Conservation (phyloP, 2,888 invertebrate species). For the Rotaria socialis region DNA sequence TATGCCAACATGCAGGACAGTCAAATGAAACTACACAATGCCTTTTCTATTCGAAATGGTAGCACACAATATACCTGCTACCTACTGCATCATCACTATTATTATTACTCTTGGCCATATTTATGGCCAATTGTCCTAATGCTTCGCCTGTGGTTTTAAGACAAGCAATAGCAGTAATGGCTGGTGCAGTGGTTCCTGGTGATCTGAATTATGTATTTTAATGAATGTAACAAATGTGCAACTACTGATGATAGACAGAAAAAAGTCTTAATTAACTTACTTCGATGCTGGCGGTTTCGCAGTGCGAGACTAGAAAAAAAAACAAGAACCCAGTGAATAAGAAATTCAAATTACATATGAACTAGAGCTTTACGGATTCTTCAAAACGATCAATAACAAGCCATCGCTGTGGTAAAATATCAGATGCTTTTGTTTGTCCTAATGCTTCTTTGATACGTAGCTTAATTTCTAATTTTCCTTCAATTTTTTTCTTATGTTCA, state of each 20-base stretch:
- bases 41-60: background rate
- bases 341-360: background rate
- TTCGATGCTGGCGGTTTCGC: background rate
- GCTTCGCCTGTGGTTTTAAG: background rate
- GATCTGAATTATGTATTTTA: background rate
- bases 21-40: background rate
- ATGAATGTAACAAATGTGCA: background rate
- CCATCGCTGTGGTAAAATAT: constrained; percentile 74
- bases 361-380: background rate
- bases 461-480: constrained; percentile 83
- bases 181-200: background rate
- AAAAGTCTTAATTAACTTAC: background rate
- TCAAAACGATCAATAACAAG: constrained; percentile 68
- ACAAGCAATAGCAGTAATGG: background rate
- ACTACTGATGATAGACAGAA: background rate
- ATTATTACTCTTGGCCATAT: background rate
- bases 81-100: background rate
- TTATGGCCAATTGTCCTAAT: background rate
- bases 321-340: background rate
- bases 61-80: background rate
- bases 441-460: constrained; percentile 81
- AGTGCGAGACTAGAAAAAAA: background rate
- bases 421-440: constrained; percentile 66
- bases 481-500: constrained; percentile 73
- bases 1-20: background rate